Percentiles rank a stretch among this genome's conserved stretches.
Conservation (phyloP, 2,797 vertebrate species). For the Phaenicophaeus curvirostris region DNA sequence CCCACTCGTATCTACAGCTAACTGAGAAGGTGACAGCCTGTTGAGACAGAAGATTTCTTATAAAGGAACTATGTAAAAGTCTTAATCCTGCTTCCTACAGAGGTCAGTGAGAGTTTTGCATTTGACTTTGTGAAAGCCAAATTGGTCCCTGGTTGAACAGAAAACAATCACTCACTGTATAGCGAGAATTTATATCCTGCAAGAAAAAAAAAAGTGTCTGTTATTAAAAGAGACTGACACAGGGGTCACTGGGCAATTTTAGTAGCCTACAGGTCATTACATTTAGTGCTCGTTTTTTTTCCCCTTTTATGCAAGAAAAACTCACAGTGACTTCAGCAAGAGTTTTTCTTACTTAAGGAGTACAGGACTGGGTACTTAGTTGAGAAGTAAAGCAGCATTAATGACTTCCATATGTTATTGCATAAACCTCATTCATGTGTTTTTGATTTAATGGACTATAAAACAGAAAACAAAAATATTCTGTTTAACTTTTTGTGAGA, state of each 20-base stretch:
- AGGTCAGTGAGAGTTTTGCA: not conserved
- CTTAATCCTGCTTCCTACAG: constrained; percentile 37
- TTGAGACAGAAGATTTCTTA: constrained; percentile 11
- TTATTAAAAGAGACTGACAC: constrained; percentile 24
- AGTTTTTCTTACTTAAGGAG: constrained; percentile 51
- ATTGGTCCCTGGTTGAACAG: not conserved
- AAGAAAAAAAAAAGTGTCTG: not conserved
- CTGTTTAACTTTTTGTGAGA: constrained; percentile 48
- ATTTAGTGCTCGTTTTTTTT: not conserved
- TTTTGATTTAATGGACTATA: constrained; percentile 70
- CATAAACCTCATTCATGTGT: constrained; percentile 64
- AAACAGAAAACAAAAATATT: constrained; percentile 70
- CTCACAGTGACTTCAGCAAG: constrained; percentile 31
- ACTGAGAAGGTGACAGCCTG: constrained; percentile 5
- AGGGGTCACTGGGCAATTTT: constrained; percentile 34
- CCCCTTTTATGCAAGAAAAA: constrained; percentile 23
- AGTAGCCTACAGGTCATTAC: constrained; percentile 34
- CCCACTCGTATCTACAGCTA: not conserved
- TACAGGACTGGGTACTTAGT: constrained; percentile 48
- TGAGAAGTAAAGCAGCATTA: constrained; percentile 56
- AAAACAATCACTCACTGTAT: constrained; percentile 38
- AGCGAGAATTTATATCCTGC: constrained; percentile 22
- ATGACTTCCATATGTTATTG: constrained; percentile 69
- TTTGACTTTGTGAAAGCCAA: constrained; percentile 14
- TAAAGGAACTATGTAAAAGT: constrained; percentile 1